These are phyloP conservation scores for Aptenodytes patagonicus DNA, from an alignment of 2,113 vertebrate species.

Conservation along the genomic window DNA sequence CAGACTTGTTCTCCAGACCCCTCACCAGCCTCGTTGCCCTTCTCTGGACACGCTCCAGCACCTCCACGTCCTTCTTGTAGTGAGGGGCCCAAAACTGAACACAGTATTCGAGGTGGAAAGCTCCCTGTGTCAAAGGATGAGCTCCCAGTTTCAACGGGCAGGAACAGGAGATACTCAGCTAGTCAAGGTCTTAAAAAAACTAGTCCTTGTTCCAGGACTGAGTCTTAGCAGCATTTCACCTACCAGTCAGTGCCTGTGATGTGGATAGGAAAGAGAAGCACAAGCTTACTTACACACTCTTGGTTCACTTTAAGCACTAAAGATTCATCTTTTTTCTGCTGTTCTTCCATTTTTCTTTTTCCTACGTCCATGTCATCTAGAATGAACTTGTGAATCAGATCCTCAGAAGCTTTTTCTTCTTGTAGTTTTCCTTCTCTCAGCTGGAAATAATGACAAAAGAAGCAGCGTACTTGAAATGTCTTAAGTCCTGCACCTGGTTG, in stretches of 20 bases:
- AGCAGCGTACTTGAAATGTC: neutral
- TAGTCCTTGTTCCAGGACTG: neutral
- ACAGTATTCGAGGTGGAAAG: neutral
- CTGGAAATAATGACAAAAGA: slow-evolving; percentile 50
- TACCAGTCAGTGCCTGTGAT: neutral
- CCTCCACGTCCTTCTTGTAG: no score
- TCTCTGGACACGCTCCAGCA: no score
- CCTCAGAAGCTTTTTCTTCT: slow-evolving; percentile 74
- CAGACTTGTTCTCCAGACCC: no score
- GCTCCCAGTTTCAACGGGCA: neutral
- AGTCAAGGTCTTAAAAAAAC: neutral
- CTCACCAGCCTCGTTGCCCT: no score
- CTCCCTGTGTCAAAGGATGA: neutral
- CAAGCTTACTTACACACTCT: slow-evolving; percentile 67
- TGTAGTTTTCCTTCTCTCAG: slow-evolving; percentile 75
- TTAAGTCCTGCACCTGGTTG: neutral
- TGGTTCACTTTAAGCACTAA: slow-evolving; percentile 56
- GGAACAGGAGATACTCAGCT: neutral
- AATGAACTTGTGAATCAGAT: slow-evolving; percentile 67
- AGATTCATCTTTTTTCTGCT: slow-evolving; percentile 75
- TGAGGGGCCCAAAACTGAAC: no score
- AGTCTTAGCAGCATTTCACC: neutral
- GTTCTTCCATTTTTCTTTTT: slow-evolving; percentile 71
- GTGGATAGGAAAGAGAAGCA: neutral
- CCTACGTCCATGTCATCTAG: slow-evolving; percentile 68